Conservation (phyloP, 2,797 vertebrate species). For the Propithecus perrieri region DNA sequence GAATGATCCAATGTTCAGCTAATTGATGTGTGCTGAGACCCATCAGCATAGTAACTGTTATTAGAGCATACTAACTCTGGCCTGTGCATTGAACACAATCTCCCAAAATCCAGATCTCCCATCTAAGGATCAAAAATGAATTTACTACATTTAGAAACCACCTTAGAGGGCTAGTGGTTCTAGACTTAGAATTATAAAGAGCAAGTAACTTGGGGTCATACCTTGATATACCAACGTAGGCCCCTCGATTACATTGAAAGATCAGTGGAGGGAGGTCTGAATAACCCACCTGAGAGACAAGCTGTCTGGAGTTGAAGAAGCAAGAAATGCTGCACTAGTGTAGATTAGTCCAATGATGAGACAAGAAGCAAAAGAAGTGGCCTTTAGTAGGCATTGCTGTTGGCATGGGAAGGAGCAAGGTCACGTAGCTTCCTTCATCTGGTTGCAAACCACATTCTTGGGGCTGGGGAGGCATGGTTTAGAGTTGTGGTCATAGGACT, state of each 20-base stretch:
- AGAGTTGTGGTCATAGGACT: not conserved
- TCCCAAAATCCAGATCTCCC: not conserved
- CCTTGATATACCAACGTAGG: fast-evolving
- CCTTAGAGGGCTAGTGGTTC: not conserved
- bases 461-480: fast-evolving
- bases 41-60: not conserved
- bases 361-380: not conserved
- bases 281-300: not conserved
- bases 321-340: fast-evolving
- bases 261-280: not conserved
- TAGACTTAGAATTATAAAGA: not conserved
- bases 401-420: fast-evolving
- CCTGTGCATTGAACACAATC: not conserved
- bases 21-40: not conserved
- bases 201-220: not conserved
- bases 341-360: not conserved
- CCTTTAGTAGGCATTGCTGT: not conserved
- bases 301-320: not conserved
- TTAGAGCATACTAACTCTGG: not conserved
- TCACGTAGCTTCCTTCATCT: not conserved
- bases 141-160: not conserved
- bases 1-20: not conserved
- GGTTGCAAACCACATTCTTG: fast-evolving
- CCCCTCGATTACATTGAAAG: not conserved
- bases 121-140: not conserved